Percentiles rank a stretch among this genome's conserved stretches.
These are phyloP conservation scores for Phenganax subtilis DNA, from an alignment of 92 coral and sea anemone species.

Conservation along the genomic window DNA sequence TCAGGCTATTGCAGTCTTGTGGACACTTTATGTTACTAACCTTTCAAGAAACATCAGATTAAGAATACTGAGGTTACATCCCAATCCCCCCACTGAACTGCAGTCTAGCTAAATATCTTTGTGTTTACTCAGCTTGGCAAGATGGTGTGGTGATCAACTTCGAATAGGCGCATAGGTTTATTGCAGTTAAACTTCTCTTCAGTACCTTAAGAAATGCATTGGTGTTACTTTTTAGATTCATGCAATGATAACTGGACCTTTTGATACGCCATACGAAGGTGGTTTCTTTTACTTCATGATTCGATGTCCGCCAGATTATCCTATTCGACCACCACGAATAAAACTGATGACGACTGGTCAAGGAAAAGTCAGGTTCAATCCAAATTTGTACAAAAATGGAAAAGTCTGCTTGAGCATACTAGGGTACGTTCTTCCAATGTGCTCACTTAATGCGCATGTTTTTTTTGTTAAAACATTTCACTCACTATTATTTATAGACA, in stretches of 20 bases:
- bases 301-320: constrained; percentile 98
- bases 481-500: neutral
- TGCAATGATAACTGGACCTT: constrained; percentile 96
- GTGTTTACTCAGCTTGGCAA: too few relatives aligned
- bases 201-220: too few relatives aligned
- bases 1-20: too few relatives aligned
- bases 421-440: constrained; percentile 60
- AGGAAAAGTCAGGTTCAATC: constrained; percentile 94
- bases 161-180: too few relatives aligned
- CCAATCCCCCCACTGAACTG: too few relatives aligned
- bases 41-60: too few relatives aligned
- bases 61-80: too few relatives aligned
- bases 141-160: too few relatives aligned
- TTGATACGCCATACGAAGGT: constrained; percentile 98
- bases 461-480: neutral
- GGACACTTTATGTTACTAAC: too few relatives aligned
- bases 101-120: too few relatives aligned
- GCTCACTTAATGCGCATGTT: neutral
- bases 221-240: constrained; percentile 57
- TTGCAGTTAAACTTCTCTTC: too few relatives aligned
- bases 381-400: constrained; percentile 95
- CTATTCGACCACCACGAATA: constrained; percentile 94
- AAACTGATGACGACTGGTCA: constrained; percentile 95
- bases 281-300: constrained; percentile 93
- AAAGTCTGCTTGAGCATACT: constrained; percentile 94